Conservation (phyloP, 2,888 invertebrate species). For the Macroteleia sp. region DNA sequence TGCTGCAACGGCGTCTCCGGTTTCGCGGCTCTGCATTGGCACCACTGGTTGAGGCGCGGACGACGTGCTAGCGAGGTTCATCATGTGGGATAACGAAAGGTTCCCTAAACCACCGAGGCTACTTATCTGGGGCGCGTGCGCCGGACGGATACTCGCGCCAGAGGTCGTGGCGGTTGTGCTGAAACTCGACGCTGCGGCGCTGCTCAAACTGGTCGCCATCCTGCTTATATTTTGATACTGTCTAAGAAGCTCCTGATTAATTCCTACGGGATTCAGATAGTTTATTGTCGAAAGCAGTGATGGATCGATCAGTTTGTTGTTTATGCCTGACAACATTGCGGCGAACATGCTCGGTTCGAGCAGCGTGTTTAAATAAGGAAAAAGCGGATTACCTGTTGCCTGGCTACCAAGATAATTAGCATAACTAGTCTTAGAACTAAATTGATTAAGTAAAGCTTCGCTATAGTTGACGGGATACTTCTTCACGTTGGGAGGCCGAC, state of each 20-base stretch:
- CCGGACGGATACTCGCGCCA: slow-evolving; percentile 29
- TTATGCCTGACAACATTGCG: slow-evolving; percentile 74
- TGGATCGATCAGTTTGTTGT: slow-evolving; percentile 73
- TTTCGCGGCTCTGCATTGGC: slow-evolving; percentile 47
- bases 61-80: slow-evolving; percentile 71
- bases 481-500: slow-evolving; percentile 84
- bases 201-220: slow-evolving; percentile 69
- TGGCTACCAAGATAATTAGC: slow-evolving; percentile 71
- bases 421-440: slow-evolving; percentile 71
- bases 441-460: slow-evolving; percentile 72
- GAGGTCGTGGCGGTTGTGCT: slow-evolving; percentile 69
- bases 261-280: slow-evolving; percentile 77
- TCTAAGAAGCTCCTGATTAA: slow-evolving; percentile 76
- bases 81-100: slow-evolving; percentile 72
- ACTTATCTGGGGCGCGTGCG: slow-evolving; percentile 69
- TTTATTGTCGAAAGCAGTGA: slow-evolving; percentile 73
- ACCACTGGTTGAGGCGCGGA: slow-evolving; percentile 48
- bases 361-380: slow-evolving; percentile 78
- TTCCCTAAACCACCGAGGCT: slow-evolving; percentile 72
- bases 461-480: slow-evolving; percentile 74
- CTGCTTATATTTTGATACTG: slow-evolving; percentile 78
- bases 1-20: slow-evolving; percentile 69
- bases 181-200: slow-evolving; percentile 42
- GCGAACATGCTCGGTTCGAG: slow-evolving; percentile 77
- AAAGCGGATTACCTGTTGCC: slow-evolving; percentile 70